Conservation (phyloP, 2,888 invertebrate species). For the Ophion costatus region DNA sequence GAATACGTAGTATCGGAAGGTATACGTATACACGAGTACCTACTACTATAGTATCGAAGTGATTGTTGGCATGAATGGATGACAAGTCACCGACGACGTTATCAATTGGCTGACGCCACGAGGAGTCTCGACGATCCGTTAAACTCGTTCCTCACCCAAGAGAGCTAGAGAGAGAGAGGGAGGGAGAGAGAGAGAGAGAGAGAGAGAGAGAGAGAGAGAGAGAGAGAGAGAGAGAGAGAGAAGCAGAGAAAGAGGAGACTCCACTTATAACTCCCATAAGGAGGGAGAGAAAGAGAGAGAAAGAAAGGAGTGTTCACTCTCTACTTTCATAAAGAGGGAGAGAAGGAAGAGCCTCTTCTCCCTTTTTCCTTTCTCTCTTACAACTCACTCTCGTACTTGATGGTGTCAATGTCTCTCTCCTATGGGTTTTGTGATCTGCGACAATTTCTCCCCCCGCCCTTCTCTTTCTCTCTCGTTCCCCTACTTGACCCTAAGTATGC, state of each 20-base stretch:
- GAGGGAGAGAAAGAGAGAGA: no score
- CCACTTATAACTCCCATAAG: background rate
- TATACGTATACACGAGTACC: background rate
- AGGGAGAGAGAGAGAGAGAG: no score
- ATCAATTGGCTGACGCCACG: constrained; percentile 60
- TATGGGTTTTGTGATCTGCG: constrained; percentile 20
- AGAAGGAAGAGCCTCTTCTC: background rate
- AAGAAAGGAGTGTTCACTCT: background rate
- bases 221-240: no score
- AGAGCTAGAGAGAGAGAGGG: no score
- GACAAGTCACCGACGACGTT: constrained; percentile 58
- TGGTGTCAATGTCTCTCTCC: constrained; percentile 34
- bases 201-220: no score
- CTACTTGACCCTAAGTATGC: no score
- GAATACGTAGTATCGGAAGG: background rate
- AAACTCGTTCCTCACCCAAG: constrained; percentile 28
- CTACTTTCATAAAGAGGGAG: background rate
- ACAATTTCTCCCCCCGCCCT: constrained; percentile 2
- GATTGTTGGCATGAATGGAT: constrained; percentile 58
- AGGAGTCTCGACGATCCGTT: constrained; percentile 55
- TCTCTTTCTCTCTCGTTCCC: background rate
- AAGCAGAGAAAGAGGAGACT: background rate
- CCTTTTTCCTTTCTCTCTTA: background rate
- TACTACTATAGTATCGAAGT: constrained; percentile 7
- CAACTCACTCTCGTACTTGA: constrained; percentile 9